Evolutionary conservation across 2,888 invertebrate genomes (phyloP), one percentile per base, ranked within the genome.

Genomic region (Mesochorus sp.): DNA sequence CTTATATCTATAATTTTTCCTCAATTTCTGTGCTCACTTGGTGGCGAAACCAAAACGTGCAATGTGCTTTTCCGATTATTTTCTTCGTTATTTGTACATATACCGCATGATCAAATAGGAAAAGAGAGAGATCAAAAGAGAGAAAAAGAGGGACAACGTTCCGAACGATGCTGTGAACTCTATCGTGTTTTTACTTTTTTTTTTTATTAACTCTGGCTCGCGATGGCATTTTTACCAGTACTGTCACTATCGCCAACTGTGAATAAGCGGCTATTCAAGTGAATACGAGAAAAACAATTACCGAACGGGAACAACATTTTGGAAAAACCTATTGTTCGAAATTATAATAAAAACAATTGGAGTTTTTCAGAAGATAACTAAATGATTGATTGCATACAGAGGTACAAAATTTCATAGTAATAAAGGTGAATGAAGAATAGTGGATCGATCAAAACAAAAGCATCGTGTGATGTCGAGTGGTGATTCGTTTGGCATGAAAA

Each of bases 321-420:
- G 34, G 53, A 55, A 73, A 67, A 77, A 55, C 77, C 77, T 62
- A 77, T 77, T 72, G 76, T 21, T 17, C 47, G 57, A 37, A 26
- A 26, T 12, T 34, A 73, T 68, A 77, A 73, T 77, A 73, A 72
- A 77, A 62, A 62, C 55, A 77, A 77, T 28, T 31, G 10, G 39
- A 26, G 47, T 39, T 28, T 37, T 44, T 37, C 47, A 28, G 62
- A 28, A 59, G 28, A 14, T 6, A 14, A 2, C n/a, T 42, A 19
- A 6, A 21, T 75, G 39, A 75, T 73, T 83, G 79, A 80, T 47
- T 62, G 21, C 34, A 19, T 47, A 34, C 12, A 10, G 19, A 47
- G 19, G 24, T 24, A 39, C 2, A 44, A 82, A 84, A 83, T 80
- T 80, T 81, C 79, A 79, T 53, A 28, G 39, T 34, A 42, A 28